Evolutionary conservation across 1,140 invertebrate genomes (phyloP).

Genomic region (Aphidius gifuensis): DNA sequence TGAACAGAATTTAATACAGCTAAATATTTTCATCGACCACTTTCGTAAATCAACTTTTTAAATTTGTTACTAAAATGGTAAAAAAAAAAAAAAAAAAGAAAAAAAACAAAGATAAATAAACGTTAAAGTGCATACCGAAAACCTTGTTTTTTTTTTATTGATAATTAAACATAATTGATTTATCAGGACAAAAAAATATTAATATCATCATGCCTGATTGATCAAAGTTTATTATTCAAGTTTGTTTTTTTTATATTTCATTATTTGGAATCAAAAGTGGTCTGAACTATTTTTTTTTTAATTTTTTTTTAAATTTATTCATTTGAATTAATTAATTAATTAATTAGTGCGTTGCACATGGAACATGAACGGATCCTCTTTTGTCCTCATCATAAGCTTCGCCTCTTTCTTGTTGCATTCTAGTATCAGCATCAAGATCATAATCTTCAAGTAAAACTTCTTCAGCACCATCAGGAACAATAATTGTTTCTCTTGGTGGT

Average conservation of each 20-base stretch:
- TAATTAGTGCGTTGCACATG: constrained; percentile 84
- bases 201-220: not conserved
- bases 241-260: constrained; percentile 9
- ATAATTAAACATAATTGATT: not conserved
- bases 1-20: too few species aligned
- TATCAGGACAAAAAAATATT: not conserved
- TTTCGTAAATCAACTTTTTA: not conserved
- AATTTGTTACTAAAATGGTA: not conserved
- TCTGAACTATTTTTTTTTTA: constrained; percentile 8
- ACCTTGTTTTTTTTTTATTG: not conserved
- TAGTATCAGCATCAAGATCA: constrained; percentile 67
- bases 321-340: constrained; percentile 3
- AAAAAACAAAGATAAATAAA: constrained; percentile 6
- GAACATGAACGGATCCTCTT: constrained; percentile 68
- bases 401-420: constrained; percentile 57
- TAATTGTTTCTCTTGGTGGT: constrained; percentile 72
- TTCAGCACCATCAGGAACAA: constrained; percentile 82
- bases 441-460: constrained; percentile 73
- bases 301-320: constrained; percentile 11
- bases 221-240: too few species aligned
- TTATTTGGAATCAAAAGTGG: constrained; percentile 6
- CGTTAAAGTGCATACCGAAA: not conserved
- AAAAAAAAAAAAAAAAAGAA: not conserved
- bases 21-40: too few species aligned
- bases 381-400: constrained; percentile 75